A percentile compares a stretch with the other conserved stretches of the same genome.
Evolutionary conservation across 1,140 invertebrate genomes (phyloP).

Genomic region (Scaptomyza montana): DNA sequence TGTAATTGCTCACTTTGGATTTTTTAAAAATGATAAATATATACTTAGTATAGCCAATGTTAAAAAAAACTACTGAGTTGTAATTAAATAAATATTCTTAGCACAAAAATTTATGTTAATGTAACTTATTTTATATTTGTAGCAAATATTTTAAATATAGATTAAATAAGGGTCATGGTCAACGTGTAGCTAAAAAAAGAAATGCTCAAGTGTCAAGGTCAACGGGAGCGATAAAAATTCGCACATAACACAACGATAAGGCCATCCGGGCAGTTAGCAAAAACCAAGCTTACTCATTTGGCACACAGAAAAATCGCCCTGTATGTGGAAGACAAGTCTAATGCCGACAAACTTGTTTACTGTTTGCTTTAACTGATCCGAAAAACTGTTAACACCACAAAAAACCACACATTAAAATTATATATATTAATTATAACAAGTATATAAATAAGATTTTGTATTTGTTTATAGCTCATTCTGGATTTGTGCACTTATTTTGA

Average conservation of each 20-base stretch:
- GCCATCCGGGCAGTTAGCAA: too few species aligned
- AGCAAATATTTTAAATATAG: too few species aligned
- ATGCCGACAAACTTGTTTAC: slow-evolving; percentile 64
- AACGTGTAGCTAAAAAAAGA: slow-evolving; percentile 1
- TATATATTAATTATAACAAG: background rate
- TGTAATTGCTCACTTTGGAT: background rate
- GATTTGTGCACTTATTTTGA: slow-evolving; percentile 44
- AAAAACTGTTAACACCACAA: slow-evolving; percentile 19
- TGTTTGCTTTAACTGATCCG: slow-evolving; percentile 38
- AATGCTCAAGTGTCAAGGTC: slow-evolving; percentile 16
- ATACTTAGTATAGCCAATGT: too few species aligned
- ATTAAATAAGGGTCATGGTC: slow-evolving; percentile 5
- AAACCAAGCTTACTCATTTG: background rate
- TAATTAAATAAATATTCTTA: too few species aligned
- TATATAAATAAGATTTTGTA: slow-evolving; percentile 31
- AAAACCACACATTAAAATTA: slow-evolving; percentile 5
- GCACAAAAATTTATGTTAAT: too few species aligned
- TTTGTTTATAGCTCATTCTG: slow-evolving; percentile 49
- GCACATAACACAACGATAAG: background rate
- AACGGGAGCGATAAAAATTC: slow-evolving; percentile 19
- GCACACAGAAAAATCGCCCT: slow-evolving; percentile 46
- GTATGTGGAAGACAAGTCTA: slow-evolving; percentile 56
- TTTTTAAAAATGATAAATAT: too few species aligned
- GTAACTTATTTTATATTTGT: too few species aligned
- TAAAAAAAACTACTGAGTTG: too few species aligned